A percentile compares a stretch with the other conserved stretches of the same genome.
Evolutionary conservation across 2,888 invertebrate genomes (phyloP).

Genomic region (Lepidochrysops patricia): DNA sequence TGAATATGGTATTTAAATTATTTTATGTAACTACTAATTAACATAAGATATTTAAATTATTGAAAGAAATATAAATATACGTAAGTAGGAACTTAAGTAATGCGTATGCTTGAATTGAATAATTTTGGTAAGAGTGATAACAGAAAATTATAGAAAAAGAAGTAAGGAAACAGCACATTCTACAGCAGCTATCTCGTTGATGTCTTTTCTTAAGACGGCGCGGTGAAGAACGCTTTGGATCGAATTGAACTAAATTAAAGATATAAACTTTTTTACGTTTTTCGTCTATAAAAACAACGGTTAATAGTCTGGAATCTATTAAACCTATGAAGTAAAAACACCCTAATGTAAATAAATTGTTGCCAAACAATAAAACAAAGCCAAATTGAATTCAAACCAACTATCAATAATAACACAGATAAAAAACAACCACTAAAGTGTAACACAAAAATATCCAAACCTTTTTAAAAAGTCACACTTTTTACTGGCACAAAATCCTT

Average conservation of each 20-base stretch:
- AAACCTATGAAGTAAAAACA: not conserved
- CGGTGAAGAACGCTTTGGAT: not conserved
- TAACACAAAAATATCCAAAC: slow-evolving; percentile 39
- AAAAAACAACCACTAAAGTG: slow-evolving; percentile 3
- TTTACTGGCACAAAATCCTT: slow-evolving; percentile 65
- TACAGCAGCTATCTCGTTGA: slow-evolving; percentile 40
- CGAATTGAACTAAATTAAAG: no score
- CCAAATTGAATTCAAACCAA: not conserved
- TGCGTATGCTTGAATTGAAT: not conserved
- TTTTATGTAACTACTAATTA: not conserved
- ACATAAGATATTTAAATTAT: not conserved
- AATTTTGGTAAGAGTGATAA: not conserved
- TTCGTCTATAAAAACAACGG: not conserved
- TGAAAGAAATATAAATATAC: not conserved
- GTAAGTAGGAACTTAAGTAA: not conserved
- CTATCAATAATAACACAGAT: not conserved
- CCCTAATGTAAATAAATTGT: not conserved
- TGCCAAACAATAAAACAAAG: not conserved
- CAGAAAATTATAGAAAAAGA: not conserved
- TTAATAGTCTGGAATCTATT: not conserved
- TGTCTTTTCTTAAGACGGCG: slow-evolving; percentile 47
- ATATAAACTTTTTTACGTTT: not conserved
- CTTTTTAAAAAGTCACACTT: slow-evolving; percentile 33
- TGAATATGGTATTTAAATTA: not conserved
- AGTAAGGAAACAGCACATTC: not conserved